phyloP scores from a whole-genome alignment of 2,113 vertebrate species.

The Hypomesus transpacificus region DNA sequence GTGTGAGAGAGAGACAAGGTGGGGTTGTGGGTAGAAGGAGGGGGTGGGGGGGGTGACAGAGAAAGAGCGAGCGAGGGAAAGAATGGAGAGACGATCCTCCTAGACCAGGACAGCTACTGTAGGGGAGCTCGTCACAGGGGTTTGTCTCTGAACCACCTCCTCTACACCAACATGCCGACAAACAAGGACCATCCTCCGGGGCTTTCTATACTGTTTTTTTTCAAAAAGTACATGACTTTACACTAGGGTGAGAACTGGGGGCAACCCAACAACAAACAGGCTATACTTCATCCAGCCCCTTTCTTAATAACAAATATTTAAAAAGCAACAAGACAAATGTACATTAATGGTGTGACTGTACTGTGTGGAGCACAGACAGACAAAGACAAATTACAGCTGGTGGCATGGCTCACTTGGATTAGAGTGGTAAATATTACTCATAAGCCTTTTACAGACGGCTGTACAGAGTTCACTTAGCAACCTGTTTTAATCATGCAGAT shows the following conservation, averaged over 20 bases:
- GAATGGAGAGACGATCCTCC: not conserved
- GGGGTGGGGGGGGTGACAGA: not conserved
- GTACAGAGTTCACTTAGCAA: slow-evolving; percentile 86
- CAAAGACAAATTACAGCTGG: slow-evolving; percentile 86
- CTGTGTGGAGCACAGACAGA: slow-evolving; percentile 84
- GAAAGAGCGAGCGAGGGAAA: slow-evolving; percentile 1
- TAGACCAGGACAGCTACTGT: too few relatives aligned
- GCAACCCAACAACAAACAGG: slow-evolving; percentile 29
- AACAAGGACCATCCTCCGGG: too few relatives aligned
- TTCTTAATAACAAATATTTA: not conserved
- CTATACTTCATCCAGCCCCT: not conserved
- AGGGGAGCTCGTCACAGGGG: too few relatives aligned
- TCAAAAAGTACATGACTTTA: not conserved
- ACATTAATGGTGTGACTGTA: slow-evolving; percentile 83
- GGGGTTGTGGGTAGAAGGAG: not conserved
- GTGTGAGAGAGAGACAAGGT: slow-evolving; percentile 6
- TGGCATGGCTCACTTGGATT: slow-evolving; percentile 87
- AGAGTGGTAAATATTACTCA: slow-evolving; percentile 88
- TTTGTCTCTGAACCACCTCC: too few relatives aligned
- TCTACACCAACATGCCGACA: too few relatives aligned
- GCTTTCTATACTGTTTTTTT: too few relatives aligned
- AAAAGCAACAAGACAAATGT: slow-evolving; percentile 89
- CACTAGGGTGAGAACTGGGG: slow-evolving; percentile 36
- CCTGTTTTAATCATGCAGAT: slow-evolving; percentile 87
- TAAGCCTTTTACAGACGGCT: slow-evolving; percentile 87